Evolutionary conservation across 92 coral and sea anemone genomes (phyloP).

Genomic region (Meandrina meandrites): DNA sequence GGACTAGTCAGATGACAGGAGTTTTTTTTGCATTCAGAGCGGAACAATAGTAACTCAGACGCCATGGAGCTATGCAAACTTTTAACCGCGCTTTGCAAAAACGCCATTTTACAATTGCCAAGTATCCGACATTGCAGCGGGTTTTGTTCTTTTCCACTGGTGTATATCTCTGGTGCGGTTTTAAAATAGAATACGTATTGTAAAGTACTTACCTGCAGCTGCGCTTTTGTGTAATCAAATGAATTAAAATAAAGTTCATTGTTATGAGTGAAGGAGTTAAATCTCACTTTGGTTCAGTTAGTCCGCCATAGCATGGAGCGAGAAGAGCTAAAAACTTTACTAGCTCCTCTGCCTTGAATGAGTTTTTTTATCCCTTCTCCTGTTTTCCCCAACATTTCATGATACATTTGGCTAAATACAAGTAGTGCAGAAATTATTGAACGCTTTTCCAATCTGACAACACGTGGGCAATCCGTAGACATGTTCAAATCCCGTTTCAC

Average conservation of each 20-base stretch:
- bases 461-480: background rate
- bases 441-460: background rate
- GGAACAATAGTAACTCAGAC: background rate
- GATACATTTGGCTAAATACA: background rate
- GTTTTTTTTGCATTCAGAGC: background rate
- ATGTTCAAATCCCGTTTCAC: background rate
- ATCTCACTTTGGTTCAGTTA: no score
- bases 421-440: background rate
- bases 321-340: no score
- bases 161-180: background rate
- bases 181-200: background rate
- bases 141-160: background rate
- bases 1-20: background rate
- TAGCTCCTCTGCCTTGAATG: background rate
- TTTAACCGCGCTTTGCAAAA: background rate
- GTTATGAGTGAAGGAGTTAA: background rate
- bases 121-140: background rate
- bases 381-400: background rate
- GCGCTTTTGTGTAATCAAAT: constrained; percentile 3
- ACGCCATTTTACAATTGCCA: background rate
- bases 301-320: no score
- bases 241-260: background rate
- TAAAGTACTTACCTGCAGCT: background rate
- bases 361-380: background rate
- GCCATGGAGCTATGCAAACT: background rate